Conservation (phyloP, 2,888 invertebrate genomes). For the Drosophila prostipennis region DNA sequence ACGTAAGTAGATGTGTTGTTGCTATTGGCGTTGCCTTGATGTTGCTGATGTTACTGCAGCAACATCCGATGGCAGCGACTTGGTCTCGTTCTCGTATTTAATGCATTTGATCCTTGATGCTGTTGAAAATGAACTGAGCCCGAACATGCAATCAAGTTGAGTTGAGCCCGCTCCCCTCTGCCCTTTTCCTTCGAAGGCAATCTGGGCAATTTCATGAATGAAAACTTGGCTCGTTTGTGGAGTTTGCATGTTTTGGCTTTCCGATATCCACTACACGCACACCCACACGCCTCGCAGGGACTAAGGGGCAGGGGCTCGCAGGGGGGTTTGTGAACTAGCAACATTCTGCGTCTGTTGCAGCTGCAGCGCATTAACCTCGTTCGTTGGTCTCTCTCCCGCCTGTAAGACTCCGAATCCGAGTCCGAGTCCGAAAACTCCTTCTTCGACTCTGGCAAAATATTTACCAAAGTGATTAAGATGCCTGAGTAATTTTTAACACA, state of each 20-base stretch:
- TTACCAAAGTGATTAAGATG: conserved; percentile 81
- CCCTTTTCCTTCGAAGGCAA: conserved; percentile 36
- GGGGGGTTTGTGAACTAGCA: conserved; percentile 34
- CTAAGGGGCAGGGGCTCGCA: background rate
- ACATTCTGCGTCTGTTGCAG: conserved; percentile 73
- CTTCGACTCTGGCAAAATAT: conserved; percentile 69
- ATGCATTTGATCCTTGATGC: conserved; percentile 80
- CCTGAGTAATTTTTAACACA: conserved; percentile 81
- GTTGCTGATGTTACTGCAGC: conserved; percentile 42
- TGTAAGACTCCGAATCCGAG: conserved; percentile 16
- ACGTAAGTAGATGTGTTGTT: conserved; percentile 54
- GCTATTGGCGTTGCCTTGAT: conserved; percentile 36
- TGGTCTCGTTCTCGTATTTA: conserved; percentile 70
- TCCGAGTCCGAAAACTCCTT: conserved; percentile 40
- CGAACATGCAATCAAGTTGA: conserved; percentile 80
- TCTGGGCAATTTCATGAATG: conserved; percentile 81
- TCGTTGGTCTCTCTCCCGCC: conserved; percentile 34
- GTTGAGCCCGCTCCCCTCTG: conserved; percentile 10
- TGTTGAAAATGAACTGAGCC: conserved; percentile 80
- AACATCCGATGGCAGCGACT: conserved; percentile 67
- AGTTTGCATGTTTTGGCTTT: conserved; percentile 71
- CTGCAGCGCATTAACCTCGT: conserved; percentile 77
- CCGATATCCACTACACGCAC: conserved; percentile 62
- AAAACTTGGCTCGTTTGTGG: conserved; percentile 65
- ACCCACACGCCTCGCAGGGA: conserved; percentile 54